Conservation (phyloP, 2,888 invertebrate species). For the Gymnosoma rotundatum region DNA sequence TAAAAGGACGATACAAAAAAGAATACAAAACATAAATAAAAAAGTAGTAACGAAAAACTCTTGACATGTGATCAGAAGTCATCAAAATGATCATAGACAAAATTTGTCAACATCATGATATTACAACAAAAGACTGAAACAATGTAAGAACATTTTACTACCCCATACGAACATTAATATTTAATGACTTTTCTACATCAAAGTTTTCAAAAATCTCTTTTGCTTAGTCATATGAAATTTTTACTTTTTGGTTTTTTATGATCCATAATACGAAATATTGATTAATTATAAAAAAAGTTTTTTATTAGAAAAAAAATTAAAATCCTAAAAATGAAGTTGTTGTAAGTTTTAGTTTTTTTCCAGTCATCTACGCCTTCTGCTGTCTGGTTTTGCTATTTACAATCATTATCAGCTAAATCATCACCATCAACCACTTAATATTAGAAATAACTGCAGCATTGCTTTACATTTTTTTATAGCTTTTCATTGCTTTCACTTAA, state of each 20-base stretch:
- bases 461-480: slow-evolving; percentile 35
- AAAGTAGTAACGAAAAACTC: slow-evolving; percentile 25
- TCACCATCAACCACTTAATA: slow-evolving; percentile 15
- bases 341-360: background rate
- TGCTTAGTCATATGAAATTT: slow-evolving; percentile 30
- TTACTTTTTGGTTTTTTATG: slow-evolving; percentile 30
- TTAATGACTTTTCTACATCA: background rate
- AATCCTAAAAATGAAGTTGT: background rate
- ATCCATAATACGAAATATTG: slow-evolving; percentile 34
- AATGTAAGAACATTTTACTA: slow-evolving; percentile 37
- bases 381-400: background rate
- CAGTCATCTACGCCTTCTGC: slow-evolving; percentile 22
- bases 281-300: slow-evolving; percentile 42
- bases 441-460: background rate
- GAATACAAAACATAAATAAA: slow-evolving; percentile 17
- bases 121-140: background rate
- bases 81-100: slow-evolving; percentile 30
- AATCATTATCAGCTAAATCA: slow-evolving; percentile 24
- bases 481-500: background rate
- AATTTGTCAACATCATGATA: slow-evolving; percentile 68
- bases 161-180: slow-evolving; percentile 13
- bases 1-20: slow-evolving; percentile 12
- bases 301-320: background rate
- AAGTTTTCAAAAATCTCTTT: slow-evolving; percentile 11
- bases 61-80: slow-evolving; percentile 58